Evolutionary conservation across 2,797 vertebrate species (phyloP).

Genomic region (Macroramphosus scolopax): DNA sequence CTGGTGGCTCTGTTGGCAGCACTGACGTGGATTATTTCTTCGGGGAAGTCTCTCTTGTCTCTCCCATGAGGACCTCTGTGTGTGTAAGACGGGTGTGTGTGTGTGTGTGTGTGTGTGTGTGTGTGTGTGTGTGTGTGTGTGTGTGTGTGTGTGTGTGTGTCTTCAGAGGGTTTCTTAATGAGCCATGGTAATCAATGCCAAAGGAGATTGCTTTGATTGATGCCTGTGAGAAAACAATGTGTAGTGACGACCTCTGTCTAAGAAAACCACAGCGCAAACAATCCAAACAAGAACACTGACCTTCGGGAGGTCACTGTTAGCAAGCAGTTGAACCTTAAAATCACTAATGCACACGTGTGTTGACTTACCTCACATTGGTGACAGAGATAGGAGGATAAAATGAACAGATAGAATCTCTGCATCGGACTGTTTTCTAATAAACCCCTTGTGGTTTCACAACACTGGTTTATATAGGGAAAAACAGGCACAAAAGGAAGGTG

Average conservation of each 20-base stretch:
- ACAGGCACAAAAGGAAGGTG: too few species aligned
- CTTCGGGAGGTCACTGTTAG: constrained; percentile 58
- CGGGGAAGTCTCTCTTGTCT: too few species aligned
- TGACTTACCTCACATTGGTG: constrained; percentile 45
- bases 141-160: constrained; percentile 17
- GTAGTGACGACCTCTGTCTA: constrained; percentile 69
- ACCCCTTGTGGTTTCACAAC: constrained; percentile 13
- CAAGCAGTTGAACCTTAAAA: constrained; percentile 50
- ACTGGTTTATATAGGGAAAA: constrained; percentile 8
- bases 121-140: background rate
- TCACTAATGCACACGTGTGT: constrained; percentile 46
- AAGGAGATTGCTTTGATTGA: constrained; percentile 81
- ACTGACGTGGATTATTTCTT: too few species aligned
- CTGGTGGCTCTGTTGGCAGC: too few species aligned
- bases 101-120: background rate
- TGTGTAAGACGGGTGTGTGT: too few species aligned
- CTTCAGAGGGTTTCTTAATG: constrained; percentile 74
- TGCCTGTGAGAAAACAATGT: constrained; percentile 79
- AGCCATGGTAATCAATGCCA: constrained; percentile 80
- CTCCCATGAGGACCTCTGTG: too few species aligned
- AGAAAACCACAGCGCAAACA: constrained; percentile 62
- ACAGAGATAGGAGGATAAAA: constrained; percentile 14
- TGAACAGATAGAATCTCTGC: constrained; percentile 37
- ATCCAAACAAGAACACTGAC: constrained; percentile 63
- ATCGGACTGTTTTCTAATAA: constrained; percentile 31